phyloP scores from a whole-genome alignment of 2,888 invertebrate species.

The Blera fallax region DNA sequence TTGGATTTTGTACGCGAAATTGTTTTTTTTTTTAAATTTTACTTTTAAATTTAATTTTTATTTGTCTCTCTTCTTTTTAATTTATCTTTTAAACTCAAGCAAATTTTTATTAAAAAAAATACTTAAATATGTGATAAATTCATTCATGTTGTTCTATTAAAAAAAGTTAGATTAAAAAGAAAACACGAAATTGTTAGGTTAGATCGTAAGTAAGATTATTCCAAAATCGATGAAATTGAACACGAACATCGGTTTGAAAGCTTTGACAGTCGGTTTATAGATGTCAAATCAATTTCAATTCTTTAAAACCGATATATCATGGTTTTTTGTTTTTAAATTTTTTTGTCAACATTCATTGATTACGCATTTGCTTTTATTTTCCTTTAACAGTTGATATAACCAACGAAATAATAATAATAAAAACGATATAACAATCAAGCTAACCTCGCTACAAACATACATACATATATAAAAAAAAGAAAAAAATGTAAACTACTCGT shows the following conservation, averaged over 20 bases:
- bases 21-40: no score
- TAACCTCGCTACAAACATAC: slow-evolving; percentile 43
- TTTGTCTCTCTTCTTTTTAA: not conserved
- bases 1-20: not conserved
- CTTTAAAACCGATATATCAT: not conserved
- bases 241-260: not conserved
- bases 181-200: slow-evolving; percentile 31
- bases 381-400: slow-evolving; percentile 24
- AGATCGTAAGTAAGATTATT: slow-evolving; percentile 46
- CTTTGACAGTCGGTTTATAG: not conserved
- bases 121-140: slow-evolving; percentile 66
- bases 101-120: not conserved
- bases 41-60: not conserved
- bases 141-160: slow-evolving; percentile 48
- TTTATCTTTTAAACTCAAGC: not conserved
- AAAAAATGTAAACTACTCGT: not conserved
- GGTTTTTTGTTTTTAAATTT: not conserved
- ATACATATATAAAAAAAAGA: slow-evolving; percentile 11
- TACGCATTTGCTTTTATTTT: not conserved
- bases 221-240: slow-evolving; percentile 47
- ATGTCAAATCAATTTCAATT: not conserved
- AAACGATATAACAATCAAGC: slow-evolving; percentile 44
- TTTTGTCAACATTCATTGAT: not conserved
- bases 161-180: slow-evolving; percentile 7
- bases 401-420: slow-evolving; percentile 34